Conservation (phyloP, 2,113 vertebrate species). For the Petrocephalus microphthalmus region DNA sequence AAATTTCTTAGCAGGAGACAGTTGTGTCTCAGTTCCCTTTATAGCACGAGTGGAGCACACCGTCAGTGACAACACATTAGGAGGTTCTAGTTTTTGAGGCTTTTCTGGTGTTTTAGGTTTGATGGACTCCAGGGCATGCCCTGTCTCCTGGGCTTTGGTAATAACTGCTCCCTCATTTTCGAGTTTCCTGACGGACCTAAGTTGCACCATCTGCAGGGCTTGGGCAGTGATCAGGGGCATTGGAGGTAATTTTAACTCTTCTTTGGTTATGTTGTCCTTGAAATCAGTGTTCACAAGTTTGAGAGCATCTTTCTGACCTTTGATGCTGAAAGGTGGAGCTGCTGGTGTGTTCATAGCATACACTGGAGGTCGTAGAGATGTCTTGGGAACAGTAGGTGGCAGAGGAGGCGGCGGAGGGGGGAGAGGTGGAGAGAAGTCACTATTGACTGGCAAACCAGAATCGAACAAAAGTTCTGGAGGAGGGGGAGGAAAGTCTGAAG, state of each 20-base stretch:
- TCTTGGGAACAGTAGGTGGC: conserved; percentile 5
- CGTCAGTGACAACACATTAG: conserved; percentile 23
- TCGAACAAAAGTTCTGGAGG: conserved; percentile 67
- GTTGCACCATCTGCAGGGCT: conserved; percentile 78
- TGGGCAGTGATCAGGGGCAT: conserved; percentile 81
- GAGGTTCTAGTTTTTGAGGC: conserved; percentile 47
- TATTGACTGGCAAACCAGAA: conserved; percentile 49
- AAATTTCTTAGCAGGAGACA: conserved; percentile 55
- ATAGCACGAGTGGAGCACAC: conserved; percentile 35
- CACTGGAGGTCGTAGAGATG: conserved; percentile 36
- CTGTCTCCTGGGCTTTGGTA: conserved; percentile 58
- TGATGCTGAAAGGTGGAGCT: conserved; percentile 58
- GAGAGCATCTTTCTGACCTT: conserved; percentile 52
- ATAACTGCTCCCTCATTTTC: conserved; percentile 41
- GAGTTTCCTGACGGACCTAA: conserved; percentile 71
- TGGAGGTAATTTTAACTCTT: conserved; percentile 31
- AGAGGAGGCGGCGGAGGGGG: conserved; percentile 35
- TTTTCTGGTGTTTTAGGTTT: conserved; percentile 51
- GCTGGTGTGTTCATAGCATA: conserved; percentile 39
- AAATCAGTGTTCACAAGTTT: conserved; percentile 31
- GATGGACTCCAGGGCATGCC: conserved; percentile 45
- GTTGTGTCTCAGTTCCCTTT: conserved; percentile 44
- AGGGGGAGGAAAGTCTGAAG: conserved; percentile 66
- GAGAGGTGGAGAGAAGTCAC: conserved; percentile 50
- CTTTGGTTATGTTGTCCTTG: conserved; percentile 20